Percentiles rank a stretch among this genome's conserved stretches.
Conservation (phyloP, 1,140 invertebrate genomes). For the Oryzaephilus surinamensis region DNA sequence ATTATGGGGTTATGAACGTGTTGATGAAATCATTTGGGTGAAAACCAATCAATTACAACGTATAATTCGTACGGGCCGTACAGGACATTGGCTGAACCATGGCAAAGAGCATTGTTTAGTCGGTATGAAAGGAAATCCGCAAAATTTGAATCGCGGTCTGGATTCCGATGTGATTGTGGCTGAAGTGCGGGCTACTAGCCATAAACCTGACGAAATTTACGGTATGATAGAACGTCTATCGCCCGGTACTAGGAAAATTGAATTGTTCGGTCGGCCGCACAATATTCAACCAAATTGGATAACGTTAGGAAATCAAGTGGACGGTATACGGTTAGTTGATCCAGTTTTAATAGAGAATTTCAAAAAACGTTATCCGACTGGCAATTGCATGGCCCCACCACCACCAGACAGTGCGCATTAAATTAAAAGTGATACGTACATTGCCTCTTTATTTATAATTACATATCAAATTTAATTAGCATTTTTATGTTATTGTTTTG, state of each 20-base stretch:
- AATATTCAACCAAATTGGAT: slow-evolving; percentile 99
- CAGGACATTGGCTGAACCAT: slow-evolving; percentile 97
- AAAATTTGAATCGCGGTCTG: slow-evolving; percentile 81
- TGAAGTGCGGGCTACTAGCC: slow-evolving; percentile 92
- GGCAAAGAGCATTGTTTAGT: slow-evolving; percentile 97
- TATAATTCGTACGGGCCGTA: slow-evolving; percentile 92
- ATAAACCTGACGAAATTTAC: slow-evolving; percentile 98
- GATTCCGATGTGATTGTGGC: slow-evolving; percentile 98
- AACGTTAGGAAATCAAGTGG: slow-evolving; percentile 89
- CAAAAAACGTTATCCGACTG: slow-evolving; percentile 86
- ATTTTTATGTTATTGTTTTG: too few relatives aligned
- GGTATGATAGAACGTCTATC: slow-evolving; percentile 80
- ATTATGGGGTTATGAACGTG: slow-evolving; percentile 90
- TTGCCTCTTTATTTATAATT: slow-evolving; percentile 7
- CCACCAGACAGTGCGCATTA: slow-evolving; percentile 28
- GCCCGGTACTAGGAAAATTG: slow-evolving; percentile 92
- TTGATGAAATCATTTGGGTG: slow-evolving; percentile 98
- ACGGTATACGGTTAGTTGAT: slow-evolving; percentile 89
- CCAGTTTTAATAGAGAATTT: slow-evolving; percentile 84
- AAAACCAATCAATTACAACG: slow-evolving; percentile 97
- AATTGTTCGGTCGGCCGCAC: slow-evolving; percentile 93
- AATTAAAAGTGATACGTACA: slow-evolving; percentile 1
- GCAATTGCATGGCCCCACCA: slow-evolving; percentile 67
- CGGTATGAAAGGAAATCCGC: slow-evolving; percentile 91
- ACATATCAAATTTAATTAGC: too few relatives aligned